Percentiles rank a stretch among this genome's conserved stretches.
Conservation (phyloP, 1,140 invertebrate species). For the Helicoverpa armigera region DNA sequence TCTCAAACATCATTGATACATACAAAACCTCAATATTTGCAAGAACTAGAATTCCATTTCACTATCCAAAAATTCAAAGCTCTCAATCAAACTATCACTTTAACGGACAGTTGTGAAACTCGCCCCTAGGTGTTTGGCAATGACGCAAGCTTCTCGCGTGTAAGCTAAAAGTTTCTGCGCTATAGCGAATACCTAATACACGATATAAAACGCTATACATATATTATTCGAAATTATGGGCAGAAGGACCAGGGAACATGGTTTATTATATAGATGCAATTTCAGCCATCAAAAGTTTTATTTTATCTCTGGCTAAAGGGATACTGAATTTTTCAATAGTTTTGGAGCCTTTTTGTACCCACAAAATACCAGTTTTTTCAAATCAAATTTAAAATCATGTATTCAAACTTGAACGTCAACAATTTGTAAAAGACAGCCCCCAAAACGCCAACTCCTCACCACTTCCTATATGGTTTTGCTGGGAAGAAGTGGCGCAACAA, state of each 20-base stretch:
- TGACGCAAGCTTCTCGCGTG: constrained; percentile 18
- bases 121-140: neutral
- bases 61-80: neutral
- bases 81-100: neutral
- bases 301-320: too few species aligned
- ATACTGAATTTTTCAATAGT: too few species aligned
- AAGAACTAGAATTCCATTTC: neutral
- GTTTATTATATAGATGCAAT: neutral
- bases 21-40: neutral
- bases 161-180: constrained; percentile 23
- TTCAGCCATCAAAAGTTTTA: too few species aligned
- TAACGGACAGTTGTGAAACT: neutral
- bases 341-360: too few species aligned
- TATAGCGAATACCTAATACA: constrained; percentile 12
- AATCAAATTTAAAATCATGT: too few species aligned
- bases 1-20: neutral
- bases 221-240: too few species aligned
- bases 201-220: neutral
- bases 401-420: too few species aligned
- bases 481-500: too few species aligned
- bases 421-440: too few species aligned
- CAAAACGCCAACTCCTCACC: too few species aligned
- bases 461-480: too few species aligned
- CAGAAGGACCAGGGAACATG: neutral
- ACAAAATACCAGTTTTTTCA: too few species aligned